Evolutionary conservation across 2,888 invertebrate species (phyloP), one percentile per base, ranked within the genome.

Genomic region (Empis livida): DNA sequence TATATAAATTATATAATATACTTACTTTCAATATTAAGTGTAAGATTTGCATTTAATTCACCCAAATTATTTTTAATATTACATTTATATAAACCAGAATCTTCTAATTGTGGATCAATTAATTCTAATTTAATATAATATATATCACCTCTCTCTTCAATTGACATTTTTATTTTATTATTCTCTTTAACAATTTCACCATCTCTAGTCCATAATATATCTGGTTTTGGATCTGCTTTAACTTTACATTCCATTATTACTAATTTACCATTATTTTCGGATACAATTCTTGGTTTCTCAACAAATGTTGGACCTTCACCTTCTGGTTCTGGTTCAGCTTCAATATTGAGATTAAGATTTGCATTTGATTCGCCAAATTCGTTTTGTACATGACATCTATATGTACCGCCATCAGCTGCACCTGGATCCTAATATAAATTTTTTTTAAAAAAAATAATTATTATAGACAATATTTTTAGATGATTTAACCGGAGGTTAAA

Each of bases 71-170:
- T 97, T 71, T 93, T 94, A 61, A 95, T 92, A 63, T 93, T 94
- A 71, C 97, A 96, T 71, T 96, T 95, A 75, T 97, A 99, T 53
- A 95, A 77, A 56, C 97, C 99, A 59, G 95, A 95, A 73, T 99
- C 97, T 62, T 90, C 89, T 54, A 91, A 79, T 62, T 89, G 89
- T 54, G 95, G 94, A 72, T 94, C 92, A 61, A 81, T 79, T 38
- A 93, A 74, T 70, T 90, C 90, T 56, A 94, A 71, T 66, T 86
- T 82, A 50, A 94, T 87, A 59, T 87, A 84, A 71, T 89, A 93
- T 56, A 89, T 76, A 61, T 88, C 88, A 45, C 82, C 80, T 48
- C 76, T 74, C 54, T 85, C 84, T 64, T 86, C 83, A 64, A 87
- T 80, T 43, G 74, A 75, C 65, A 87, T 84, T 64, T 81, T 84